Conservation (phyloP, 2,113 vertebrate genomes). For the Macrotis lagotis region DNA sequence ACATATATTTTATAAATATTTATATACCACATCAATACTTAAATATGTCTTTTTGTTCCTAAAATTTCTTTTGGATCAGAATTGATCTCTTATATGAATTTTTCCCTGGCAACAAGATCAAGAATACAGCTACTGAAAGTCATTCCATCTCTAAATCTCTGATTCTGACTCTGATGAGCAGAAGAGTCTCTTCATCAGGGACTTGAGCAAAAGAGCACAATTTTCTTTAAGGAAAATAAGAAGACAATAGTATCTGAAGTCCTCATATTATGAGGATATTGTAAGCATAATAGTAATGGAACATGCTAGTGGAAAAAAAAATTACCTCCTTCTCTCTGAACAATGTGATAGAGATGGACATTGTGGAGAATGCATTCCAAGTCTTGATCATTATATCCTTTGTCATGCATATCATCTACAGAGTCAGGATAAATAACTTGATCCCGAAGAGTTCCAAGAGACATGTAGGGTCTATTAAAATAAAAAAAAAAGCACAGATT, state of each 20-base stretch:
- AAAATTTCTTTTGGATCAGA: no score
- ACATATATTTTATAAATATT: no score
- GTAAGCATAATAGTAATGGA: neutral
- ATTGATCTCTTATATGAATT: no score
- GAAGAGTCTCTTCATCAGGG: neutral
- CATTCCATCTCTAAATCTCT: neutral
- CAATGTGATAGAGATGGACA: constrained; percentile 96
- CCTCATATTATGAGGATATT: neutral
- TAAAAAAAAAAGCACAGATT: constrained; percentile 22
- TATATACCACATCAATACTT: no score
- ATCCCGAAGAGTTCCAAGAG: constrained; percentile 94
- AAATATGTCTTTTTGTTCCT: no score
- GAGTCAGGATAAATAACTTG: constrained; percentile 99
- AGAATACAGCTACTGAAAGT: neutral
- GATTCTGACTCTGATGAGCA: neutral
- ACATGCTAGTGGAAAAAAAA: neutral
- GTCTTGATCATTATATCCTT: constrained; percentile 91
- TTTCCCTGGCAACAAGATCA: no score
- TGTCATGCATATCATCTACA: constrained; percentile 92
- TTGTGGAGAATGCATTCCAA: constrained; percentile 93
- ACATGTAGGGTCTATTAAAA: constrained; percentile 95
- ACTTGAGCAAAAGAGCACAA: neutral
- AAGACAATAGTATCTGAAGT: neutral
- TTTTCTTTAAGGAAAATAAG: neutral
- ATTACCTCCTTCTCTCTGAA: constrained; percentile 97